These are phyloP conservation scores for Mechanitis mazaeus DNA, from an alignment of 2,888 invertebrate species.

Conservation along the genomic window DNA sequence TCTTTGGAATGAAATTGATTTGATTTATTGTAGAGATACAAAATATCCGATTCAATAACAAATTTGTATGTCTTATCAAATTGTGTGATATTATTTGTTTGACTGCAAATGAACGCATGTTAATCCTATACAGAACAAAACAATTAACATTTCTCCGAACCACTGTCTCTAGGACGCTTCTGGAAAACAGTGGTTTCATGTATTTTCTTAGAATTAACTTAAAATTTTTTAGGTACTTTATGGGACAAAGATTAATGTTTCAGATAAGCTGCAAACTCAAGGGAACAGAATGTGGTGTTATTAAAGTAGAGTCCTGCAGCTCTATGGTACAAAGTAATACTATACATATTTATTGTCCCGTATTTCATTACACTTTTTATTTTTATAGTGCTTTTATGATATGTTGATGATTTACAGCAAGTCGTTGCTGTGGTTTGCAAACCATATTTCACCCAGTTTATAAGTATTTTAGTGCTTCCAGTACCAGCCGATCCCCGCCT, in stretches of 20 bases:
- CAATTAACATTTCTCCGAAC: conserved; percentile 16
- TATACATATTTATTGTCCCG: conserved; percentile 7
- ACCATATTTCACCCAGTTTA: conserved; percentile 49
- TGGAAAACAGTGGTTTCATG: conserved; percentile 33
- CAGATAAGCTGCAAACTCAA: conserved; percentile 47
- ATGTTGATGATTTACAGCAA: conserved; percentile 51
- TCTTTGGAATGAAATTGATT: too few species aligned
- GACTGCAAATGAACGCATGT: not conserved
- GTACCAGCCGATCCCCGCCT: conserved; percentile 48
- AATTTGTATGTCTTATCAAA: too few species aligned
- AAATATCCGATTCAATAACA: too few species aligned
- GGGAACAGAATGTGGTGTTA: conserved; percentile 39
- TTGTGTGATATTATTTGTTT: not conserved
- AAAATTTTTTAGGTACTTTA: conserved; percentile 57
- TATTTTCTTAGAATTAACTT: conserved; percentile 57
- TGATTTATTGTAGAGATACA: too few species aligned
- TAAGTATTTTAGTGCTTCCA: conserved; percentile 53
- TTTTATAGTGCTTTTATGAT: conserved; percentile 50
- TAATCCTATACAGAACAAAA: not conserved
- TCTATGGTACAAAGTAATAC: not conserved
- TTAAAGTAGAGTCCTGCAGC: conserved; percentile 22
- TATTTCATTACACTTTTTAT: conserved; percentile 45
- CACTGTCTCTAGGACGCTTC: conserved; percentile 24
- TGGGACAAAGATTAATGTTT: conserved; percentile 63
- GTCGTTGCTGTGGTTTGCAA: conserved; percentile 52